phyloP scores from a whole-genome alignment of 2,797 vertebrate species.

The Scleropages formosus region DNA sequence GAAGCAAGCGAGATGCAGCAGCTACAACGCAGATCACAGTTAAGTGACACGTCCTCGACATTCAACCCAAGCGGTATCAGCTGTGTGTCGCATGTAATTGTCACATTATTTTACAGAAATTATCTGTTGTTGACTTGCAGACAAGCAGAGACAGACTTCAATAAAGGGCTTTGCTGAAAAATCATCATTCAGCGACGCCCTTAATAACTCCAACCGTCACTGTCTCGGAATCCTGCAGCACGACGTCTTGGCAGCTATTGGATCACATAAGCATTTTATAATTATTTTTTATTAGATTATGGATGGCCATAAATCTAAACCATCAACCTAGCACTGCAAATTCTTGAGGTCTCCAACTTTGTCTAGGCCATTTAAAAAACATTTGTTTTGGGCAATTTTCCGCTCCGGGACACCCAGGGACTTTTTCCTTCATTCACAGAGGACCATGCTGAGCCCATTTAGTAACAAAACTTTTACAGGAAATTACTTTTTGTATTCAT shows the following conservation, averaged over 20 bases:
- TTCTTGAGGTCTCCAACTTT: too few relatives aligned
- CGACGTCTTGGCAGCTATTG: not conserved
- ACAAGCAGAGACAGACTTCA: not conserved
- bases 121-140: not conserved
- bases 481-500: not conserved
- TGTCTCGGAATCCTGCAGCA: not conserved
- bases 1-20: too few relatives aligned
- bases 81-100: not conserved
- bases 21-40: not conserved
- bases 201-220: not conserved
- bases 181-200: not conserved
- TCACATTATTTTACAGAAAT: not conserved
- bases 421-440: not conserved
- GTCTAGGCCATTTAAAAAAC: not conserved
- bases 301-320: not conserved
- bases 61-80: not conserved
- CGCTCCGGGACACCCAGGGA: not conserved
- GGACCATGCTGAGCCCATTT: not conserved
- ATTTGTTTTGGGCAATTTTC: not conserved
- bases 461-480: not conserved
- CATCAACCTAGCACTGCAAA: too few relatives aligned
- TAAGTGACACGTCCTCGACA: not conserved
- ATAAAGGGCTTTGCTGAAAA: not conserved
- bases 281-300: constrained; percentile 10
- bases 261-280: not conserved